Base-by-base conservation (phyloP, 1,140 invertebrate species). In the Tetramorium parvispinum region DNA sequence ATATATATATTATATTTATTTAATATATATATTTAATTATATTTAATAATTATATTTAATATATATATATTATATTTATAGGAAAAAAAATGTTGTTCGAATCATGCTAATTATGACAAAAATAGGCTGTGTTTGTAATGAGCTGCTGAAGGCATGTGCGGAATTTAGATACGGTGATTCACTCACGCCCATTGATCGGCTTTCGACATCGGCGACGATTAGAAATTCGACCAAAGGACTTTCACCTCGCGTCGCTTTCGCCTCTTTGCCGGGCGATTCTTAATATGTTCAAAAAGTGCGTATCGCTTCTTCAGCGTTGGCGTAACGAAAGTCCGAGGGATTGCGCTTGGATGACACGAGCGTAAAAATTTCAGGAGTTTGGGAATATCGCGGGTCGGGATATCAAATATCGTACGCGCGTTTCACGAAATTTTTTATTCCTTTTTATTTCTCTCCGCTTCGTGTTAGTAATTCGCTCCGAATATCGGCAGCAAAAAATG, bases 201-300 rank as follows among this genome's bases (percentile, higher is more conserved):
- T 78, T 70, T 40, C 37, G 51, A 53, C 13, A 57, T 88, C 73
- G 24, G 57, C 3, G 53, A 32, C 63, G 65, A 89, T 85, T 88
- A 89, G 87, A 43, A 86, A 89, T 89, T 88, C 82, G 8, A 46
- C 24, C 68, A 55, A 53, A 70, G 21, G 27, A 89, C 88, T 89
- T 89, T 89, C 88, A 86, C 83, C 32, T 32, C 85, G 32, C 2
- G 53, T 59, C 66, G 83, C 88, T 88, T 89, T 89, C 87, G 88
- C 81, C 71, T 66, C 65, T 71, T 21, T 21, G n/a, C 16, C 5
- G 8, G 3, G 1, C 37, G 5, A 61, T 57, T 83, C 53, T 57
- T 37, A 46, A 82, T 73, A 73, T 57, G 10, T 46, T n/a, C 37
- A 71, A 57, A 57, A 73, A 43, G 7, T 59, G 51, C 51, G 43